A percentile compares a stretch with the other conserved stretches of the same genome.
phyloP scores from a whole-genome alignment of 2,888 invertebrate species.

The Agrilus biguttatus region DNA sequence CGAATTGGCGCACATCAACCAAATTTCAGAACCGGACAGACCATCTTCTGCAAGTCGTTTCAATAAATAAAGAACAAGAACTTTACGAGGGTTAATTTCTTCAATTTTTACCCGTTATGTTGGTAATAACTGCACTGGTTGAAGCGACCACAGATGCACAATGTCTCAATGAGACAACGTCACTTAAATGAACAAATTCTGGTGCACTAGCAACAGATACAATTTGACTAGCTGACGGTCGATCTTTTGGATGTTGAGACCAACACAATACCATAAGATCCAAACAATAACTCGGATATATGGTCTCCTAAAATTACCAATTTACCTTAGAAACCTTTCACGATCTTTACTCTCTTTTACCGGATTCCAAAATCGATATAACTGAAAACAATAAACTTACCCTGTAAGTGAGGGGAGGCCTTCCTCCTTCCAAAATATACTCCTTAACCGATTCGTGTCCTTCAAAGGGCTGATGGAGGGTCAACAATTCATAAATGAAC shows the following conservation, averaged over 20 bases:
- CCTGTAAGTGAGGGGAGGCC: constrained; percentile 76
- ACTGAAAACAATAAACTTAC: constrained; percentile 30
- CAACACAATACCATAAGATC: constrained; percentile 95
- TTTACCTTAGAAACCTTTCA: too few relatives aligned
- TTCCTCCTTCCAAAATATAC: constrained; percentile 85
- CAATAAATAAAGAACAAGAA: not conserved
- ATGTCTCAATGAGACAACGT: constrained; percentile 60
- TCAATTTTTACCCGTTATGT: constrained; percentile 32
- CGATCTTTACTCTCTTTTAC: too few relatives aligned
- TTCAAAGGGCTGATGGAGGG: constrained; percentile 87
- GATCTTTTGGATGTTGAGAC: constrained; percentile 71
- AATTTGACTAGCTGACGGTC: constrained; percentile 90
- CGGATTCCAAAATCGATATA: too few relatives aligned
- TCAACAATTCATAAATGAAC: constrained; percentile 91
- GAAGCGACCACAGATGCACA: constrained; percentile 51
- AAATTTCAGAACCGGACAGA: constrained; percentile 50
- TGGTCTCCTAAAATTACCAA: constrained; percentile 43
- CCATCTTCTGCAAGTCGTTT: constrained; percentile 34
- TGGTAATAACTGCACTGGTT: constrained; percentile 33
- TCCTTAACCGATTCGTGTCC: constrained; percentile 95
- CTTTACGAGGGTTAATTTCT: not conserved
- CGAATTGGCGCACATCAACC: constrained; percentile 56
- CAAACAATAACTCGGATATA: constrained; percentile 75
- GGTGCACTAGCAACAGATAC: constrained; percentile 86
- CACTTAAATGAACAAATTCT: constrained; percentile 79